A percentile compares a stretch with the other conserved stretches of the same genome.
phyloP scores from a whole-genome alignment of 2,888 invertebrate genomes.

The Ypsolopha scabrella region DNA sequence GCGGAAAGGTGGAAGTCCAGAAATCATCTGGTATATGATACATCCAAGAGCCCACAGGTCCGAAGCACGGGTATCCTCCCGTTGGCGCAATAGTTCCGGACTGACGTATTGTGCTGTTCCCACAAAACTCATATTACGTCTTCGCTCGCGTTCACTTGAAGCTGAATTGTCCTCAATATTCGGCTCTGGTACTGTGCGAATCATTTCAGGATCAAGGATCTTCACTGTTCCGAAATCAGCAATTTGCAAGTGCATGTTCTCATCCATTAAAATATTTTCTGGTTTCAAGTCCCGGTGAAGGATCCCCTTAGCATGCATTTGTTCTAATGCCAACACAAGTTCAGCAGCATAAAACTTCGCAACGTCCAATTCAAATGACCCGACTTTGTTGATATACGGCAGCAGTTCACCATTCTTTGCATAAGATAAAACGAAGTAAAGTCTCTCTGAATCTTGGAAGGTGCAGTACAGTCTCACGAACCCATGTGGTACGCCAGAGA shows the following conservation, averaged over 20 bases:
- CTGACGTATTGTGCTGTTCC: constrained; percentile 99
- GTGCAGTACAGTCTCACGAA: constrained; percentile 96
- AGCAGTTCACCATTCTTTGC: constrained; percentile 96
- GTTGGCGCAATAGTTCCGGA: constrained; percentile 92
- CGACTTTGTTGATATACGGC: constrained; percentile 90
- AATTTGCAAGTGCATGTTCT: constrained; percentile 95
- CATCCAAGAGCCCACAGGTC: constrained; percentile 99
- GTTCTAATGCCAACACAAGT: constrained; percentile 90
- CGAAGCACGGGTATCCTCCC: constrained; percentile 80
- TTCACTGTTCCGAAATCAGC: constrained; percentile 98
- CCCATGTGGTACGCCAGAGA: constrained; percentile 85
- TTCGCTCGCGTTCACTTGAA: constrained; percentile 45
- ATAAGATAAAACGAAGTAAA: constrained; percentile 96
- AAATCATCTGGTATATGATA: constrained; percentile 96
- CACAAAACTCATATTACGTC: constrained; percentile 88
- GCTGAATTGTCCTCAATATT: constrained; percentile 32
- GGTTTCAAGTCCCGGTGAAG: constrained; percentile 98
- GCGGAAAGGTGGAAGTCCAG: constrained; percentile 92
- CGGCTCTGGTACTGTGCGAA: constrained; percentile 23
- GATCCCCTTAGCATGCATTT: constrained; percentile 88
- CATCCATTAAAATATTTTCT: constrained; percentile 95
- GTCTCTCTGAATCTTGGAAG: constrained; percentile 92
- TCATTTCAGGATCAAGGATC: constrained; percentile 71
- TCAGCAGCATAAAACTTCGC: constrained; percentile 96
- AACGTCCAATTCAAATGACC: constrained; percentile 89